phyloP scores from a whole-genome alignment of 2,113 vertebrate genomes.

The Thermophis baileyi region DNA sequence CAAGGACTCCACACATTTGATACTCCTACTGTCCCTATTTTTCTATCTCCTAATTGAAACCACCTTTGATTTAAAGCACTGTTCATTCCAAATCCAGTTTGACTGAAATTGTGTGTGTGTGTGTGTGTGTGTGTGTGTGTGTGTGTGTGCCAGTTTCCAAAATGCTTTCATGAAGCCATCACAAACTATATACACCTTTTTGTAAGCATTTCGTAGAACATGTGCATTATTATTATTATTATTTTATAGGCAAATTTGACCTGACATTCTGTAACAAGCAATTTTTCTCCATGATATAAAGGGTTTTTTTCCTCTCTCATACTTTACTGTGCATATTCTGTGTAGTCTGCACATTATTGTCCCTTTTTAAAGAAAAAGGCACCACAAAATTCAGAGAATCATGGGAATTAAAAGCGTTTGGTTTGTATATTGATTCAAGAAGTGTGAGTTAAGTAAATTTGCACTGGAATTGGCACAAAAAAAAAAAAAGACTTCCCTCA shows the following conservation, averaged over 20 bases:
- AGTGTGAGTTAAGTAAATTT: neutral
- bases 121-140: neutral
- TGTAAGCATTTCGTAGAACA: neutral
- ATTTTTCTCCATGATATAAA: neutral
- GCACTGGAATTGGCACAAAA: neutral
- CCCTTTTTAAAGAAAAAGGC: neutral
- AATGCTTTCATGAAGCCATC: neutral
- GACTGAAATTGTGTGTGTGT: neutral
- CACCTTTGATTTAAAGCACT: neutral
- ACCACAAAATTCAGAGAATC: neutral
- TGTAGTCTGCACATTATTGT: neutral
- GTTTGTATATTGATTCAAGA: neutral
- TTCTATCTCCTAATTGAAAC: neutral
- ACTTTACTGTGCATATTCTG: neutral
- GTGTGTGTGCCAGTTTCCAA: neutral
- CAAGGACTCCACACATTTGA: neutral
- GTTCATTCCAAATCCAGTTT: neutral
- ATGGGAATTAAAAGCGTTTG: neutral
- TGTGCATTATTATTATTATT: neutral
- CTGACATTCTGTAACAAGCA: neutral
- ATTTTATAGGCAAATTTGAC: neutral
- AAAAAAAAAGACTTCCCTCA: neutral
- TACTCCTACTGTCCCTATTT: neutral
- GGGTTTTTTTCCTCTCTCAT: neutral
- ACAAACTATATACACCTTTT: neutral